Evolutionary conservation across 1,140 invertebrate species (phyloP), one percentile per base, ranked within the genome.

Genomic region (Parasteatoda tepidariorum): DNA sequence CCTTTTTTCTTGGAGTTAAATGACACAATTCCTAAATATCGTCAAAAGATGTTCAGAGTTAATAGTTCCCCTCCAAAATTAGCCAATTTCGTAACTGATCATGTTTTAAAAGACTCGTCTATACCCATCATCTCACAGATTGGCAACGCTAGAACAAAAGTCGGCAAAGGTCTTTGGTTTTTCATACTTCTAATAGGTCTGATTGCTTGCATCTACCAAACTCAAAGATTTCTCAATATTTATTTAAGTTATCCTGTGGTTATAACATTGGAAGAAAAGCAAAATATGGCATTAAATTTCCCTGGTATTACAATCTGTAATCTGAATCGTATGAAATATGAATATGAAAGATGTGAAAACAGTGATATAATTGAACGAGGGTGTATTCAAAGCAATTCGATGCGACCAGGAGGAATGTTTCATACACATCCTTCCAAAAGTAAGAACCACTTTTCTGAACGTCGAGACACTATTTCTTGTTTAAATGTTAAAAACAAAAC

Each of bases 271-370:
- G n/a, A 28, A 38, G 11, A 26, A 3, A 22, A 68, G 7, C 34
- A n/a, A 26, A 9, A 48, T 26, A 6, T 1, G 6, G 15, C 0
- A 9, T 3, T 24, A 11, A 13, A 41, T 13, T 68, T 68, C 28
- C 66, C 66, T 4, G 66, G n/a, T 4, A 34, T 68, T 26, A 68
- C 66, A 3, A 15, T 68, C 15, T 68, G 66, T 1, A 68, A 68
- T 26, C 11, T 68, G 22, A 68, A 48, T 24, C 31, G 66, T 41
- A 68, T 68, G 66, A 68, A 68, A 48, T 2, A 2, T 0, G 24
- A 28, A 2, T 28, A 24, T 28, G 24, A 41, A 28, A 13, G 0
- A 1, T 68, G 38, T 13, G 4, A 48, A 18, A 48, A 48, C 4
- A 24, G 26, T 24, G 11, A 7, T 26, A 9, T 15, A 2, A 1